Conservation (phyloP, 2,113 vertebrate species). For the Monopterus albus region DNA sequence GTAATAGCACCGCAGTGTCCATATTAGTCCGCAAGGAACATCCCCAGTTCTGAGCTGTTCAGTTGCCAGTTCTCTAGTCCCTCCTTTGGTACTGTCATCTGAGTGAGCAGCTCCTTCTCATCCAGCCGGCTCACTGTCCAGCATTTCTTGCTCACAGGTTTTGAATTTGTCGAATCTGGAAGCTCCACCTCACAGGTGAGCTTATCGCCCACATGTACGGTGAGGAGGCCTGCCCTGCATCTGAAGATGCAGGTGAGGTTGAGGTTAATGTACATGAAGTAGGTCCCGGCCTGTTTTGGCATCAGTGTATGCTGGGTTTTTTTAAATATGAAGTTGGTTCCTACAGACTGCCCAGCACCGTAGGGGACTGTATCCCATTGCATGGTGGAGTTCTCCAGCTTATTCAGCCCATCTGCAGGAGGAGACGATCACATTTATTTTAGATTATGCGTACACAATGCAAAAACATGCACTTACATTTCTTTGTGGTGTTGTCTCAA, state of each 20-base stretch:
- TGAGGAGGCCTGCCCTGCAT: not conserved
- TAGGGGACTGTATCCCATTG: rapidly evolving
- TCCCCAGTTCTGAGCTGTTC: conserved; percentile 59
- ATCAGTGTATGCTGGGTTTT: rapidly evolving
- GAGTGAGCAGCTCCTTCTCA: rapidly evolving
- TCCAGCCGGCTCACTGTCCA: conserved; percentile 46
- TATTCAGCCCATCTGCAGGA: conserved; percentile 43
- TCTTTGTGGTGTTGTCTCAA: not conserved
- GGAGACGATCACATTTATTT: conserved; percentile 33
- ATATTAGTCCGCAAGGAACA: conserved; percentile 69
- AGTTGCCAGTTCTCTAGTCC: conserved; percentile 40
- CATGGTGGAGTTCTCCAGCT: conserved; percentile 43
- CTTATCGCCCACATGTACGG: not conserved
- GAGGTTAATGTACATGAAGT: conserved; percentile 76
- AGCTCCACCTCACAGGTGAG: conserved; percentile 70
- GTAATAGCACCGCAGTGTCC: not conserved
- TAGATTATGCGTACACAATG: conserved; percentile 2
- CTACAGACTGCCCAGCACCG: not conserved
- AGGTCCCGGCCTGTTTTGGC: conserved; percentile 33
- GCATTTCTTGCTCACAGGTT: conserved; percentile 45
- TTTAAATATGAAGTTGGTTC: conserved; percentile 49
- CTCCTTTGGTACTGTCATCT: not conserved
- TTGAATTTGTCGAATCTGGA: rapidly evolving
- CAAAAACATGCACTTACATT: not conserved
- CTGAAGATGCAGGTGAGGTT: not conserved